phyloP scores from a whole-genome alignment of 2,113 vertebrate species.

The Bubo blakistoni region DNA sequence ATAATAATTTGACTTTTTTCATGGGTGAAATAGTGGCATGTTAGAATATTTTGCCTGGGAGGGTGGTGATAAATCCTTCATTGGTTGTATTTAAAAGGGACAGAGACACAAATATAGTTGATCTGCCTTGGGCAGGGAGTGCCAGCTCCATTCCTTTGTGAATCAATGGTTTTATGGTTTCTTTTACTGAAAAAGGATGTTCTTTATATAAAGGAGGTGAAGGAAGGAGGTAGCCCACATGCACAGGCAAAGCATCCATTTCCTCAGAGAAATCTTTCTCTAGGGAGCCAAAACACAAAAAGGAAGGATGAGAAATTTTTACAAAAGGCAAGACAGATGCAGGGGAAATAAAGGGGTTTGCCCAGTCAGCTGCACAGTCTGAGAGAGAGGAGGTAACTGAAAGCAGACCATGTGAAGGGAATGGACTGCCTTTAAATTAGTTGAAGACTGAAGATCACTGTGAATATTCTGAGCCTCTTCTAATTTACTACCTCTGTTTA shows the following conservation, averaged over 20 bases:
- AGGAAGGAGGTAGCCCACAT: neutral
- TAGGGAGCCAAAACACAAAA: neutral
- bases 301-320: neutral
- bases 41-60: neutral
- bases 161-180: neutral
- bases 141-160: neutral
- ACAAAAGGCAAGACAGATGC: neutral
- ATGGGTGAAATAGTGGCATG: neutral
- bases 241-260: neutral
- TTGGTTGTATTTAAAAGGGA: neutral
- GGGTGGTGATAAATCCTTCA: neutral
- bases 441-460: neutral
- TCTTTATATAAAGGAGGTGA: neutral
- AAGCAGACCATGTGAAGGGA: neutral
- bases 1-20: neutral
- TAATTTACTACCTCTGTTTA: neutral
- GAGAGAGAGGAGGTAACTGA: neutral
- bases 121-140: neutral
- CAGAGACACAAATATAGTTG: neutral
- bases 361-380: neutral
- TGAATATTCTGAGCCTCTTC: neutral
- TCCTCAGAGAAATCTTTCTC: neutral
- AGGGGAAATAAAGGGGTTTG: neutral
- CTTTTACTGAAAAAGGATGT: neutral
- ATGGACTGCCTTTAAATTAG: neutral